Evolutionary conservation across 1,140 invertebrate genomes (phyloP), one percentile per base, ranked within the genome.

Genomic region (Pentalonia nigronervosa): DNA sequence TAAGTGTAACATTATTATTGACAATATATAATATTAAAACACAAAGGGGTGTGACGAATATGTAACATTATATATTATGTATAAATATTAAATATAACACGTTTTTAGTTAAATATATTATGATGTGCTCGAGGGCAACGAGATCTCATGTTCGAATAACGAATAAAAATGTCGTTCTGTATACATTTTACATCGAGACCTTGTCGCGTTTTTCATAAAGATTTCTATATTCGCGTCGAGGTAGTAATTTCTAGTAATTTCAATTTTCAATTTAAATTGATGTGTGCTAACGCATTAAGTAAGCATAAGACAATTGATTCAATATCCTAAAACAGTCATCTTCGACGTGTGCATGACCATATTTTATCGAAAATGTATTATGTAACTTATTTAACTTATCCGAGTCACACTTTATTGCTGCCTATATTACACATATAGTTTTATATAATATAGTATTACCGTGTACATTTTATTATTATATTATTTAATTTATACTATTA

Each of bases 401-500:
- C n/a, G n/a, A 76, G 30, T n/a, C 30, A 76, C 14, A 76, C 60
- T 76, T 76, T n/a, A 76, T 76, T 76, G 60, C 30, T 76, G n/a
- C 60, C 60, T 30, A n/a, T 76, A 76, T 76, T 76, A 67, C n/a
- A 34, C 30, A 76, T 76, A 76, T 30, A n/a, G n/a, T 76, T 67
- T 23, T 76, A 7, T 76, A 67, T 30, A 76, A 67, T n/a, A 14
- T n/a, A 76, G 60, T 76, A 76, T 76, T 76, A 76, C 30, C 7
- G 60, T 76, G 60, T 76, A 76, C n/a, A 76, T 76, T 76, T 76
- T 76, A 76, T 76, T 76, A 76, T 76, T n/a, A 76, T 76, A 76
- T 76, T 76, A n/a, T n/a, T 76, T 4, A n/a, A 76, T 76, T 76
- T 76, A 67, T 67, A 60, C 56, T 60, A 67, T 67, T 14, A n/a